Conservation (phyloP, 2,888 invertebrate genomes). For the Latrodectus elegans region DNA sequence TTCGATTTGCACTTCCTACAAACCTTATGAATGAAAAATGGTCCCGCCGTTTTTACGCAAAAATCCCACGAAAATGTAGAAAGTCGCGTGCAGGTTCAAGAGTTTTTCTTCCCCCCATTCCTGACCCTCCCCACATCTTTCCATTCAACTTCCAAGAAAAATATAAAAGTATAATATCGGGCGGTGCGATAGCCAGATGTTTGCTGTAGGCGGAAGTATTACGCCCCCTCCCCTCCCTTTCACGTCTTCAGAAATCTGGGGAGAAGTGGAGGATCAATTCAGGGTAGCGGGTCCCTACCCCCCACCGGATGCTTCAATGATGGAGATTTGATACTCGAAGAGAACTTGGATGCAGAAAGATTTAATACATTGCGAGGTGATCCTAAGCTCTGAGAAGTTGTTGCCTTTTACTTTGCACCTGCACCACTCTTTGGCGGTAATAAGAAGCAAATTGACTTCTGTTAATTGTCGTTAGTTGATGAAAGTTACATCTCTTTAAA, state of each 20-base stretch:
- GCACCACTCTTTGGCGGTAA: too few species aligned
- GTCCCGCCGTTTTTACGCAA: background rate
- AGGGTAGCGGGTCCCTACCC: background rate
- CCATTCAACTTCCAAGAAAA: background rate
- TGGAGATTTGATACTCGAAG: conserved; percentile 25
- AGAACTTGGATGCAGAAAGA: background rate
- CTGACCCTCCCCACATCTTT: background rate
- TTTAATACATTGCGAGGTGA: too few species aligned
- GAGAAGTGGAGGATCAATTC: conserved; percentile 11
- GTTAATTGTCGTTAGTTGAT: too few species aligned
- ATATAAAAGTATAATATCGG: background rate
- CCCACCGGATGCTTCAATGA: conserved; percentile 34
- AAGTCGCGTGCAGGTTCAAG: conserved; percentile 16
- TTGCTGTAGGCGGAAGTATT: conserved; percentile 44
- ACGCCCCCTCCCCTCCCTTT: background rate
- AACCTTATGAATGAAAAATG: background rate
- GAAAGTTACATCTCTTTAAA: too few species aligned
- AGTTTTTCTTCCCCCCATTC: conserved; percentile 10
- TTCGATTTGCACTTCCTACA: background rate
- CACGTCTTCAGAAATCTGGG: conserved; percentile 8
- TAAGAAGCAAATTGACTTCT: too few species aligned
- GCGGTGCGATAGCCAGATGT: conserved; percentile 35
- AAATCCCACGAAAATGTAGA: background rate
- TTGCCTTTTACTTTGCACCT: too few species aligned
- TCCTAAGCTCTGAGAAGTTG: too few species aligned